phyloP scores from a whole-genome alignment of 2,888 invertebrate species.

The Sturmia bella region DNA sequence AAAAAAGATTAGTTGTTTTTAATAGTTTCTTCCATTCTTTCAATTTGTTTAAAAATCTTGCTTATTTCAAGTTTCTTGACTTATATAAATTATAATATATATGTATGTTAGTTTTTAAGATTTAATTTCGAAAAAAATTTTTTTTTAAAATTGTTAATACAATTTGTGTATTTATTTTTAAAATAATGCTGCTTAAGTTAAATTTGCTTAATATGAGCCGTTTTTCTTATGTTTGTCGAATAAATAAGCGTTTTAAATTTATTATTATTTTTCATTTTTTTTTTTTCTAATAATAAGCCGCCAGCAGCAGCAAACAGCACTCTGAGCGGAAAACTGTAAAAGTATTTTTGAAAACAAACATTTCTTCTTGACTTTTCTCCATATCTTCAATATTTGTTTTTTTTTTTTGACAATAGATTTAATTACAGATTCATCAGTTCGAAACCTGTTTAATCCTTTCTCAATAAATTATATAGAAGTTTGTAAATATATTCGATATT shows the following conservation, averaged over 20 bases:
- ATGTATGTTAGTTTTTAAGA: slow-evolving; percentile 30
- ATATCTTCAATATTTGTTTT: too few relatives aligned
- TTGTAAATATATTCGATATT: too few relatives aligned
- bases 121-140: slow-evolving; percentile 32
- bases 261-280: slow-evolving; percentile 22
- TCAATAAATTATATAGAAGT: too few relatives aligned
- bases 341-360: too few relatives aligned
- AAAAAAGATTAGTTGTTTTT: background rate
- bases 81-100: background rate
- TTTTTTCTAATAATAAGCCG: slow-evolving; percentile 29
- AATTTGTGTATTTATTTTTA: slow-evolving; percentile 42
- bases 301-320: too few relatives aligned
- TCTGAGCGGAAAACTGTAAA: too few relatives aligned
- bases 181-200: slow-evolving; percentile 56
- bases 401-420: too few relatives aligned
- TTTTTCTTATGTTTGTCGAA: slow-evolving; percentile 39
- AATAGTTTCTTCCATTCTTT: background rate
- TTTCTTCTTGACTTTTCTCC: too few relatives aligned
- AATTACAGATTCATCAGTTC: too few relatives aligned
- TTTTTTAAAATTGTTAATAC: slow-evolving; percentile 47
- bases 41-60: slow-evolving; percentile 16
- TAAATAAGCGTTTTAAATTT: slow-evolving; percentile 66
- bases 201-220: slow-evolving; percentile 65
- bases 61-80: background rate
- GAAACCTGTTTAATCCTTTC: too few relatives aligned